Base-by-base conservation (phyloP, 2,113 vertebrate species). In the Oreotrochilus melanogaster region DNA sequence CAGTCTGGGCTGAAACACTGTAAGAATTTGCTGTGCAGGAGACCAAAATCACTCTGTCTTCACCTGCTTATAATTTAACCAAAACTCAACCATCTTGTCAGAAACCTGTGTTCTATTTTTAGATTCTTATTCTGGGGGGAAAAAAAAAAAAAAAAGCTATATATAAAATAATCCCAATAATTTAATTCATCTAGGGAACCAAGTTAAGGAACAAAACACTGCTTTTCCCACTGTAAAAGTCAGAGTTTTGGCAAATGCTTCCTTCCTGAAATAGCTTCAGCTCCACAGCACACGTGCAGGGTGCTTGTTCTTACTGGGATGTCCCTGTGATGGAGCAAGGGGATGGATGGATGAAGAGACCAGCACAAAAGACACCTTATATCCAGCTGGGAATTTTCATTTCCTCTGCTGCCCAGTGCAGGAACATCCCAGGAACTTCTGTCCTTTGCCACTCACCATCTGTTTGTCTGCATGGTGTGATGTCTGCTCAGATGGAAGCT, bases 351-450 rank as follows among this genome's bases (percentile, higher is more conserved):
- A n/a, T 37, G 81, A 78, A 58, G n/a, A 39, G n/a, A 71, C 5
- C 23, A 58, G 45, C 37, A 39, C 45, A 30, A 11, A 12, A 39
- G 39, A 39, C 39, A 39, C 51, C 19, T 57, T 19, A 50, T 2
- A 17, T 9, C 50, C 22, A 65, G 18, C 65, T 50, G n/a, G 39
- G n/a, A 42, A 61, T 10, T 11, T 31, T n/a, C 60, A 48, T 42
- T 54, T 61, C n/a, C 48, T 54, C 7, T 2, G 2, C 60, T 13
- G 30, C 11, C 6, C 62, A 18, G 75, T 0, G 2, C 33, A 74
- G 33, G 33, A 31, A 58, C 0, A 0, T 6, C 15, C 18, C 45
- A 3, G 18, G 5, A 22, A 47, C 67, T 42, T 10, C 5, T 10
- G 47, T 33, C 25, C 61, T 58, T 33, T 18, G 9, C 15, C 10